phyloP scores from a whole-genome alignment of 2,888 invertebrate genomes.

The Phyllotreta striolata region DNA sequence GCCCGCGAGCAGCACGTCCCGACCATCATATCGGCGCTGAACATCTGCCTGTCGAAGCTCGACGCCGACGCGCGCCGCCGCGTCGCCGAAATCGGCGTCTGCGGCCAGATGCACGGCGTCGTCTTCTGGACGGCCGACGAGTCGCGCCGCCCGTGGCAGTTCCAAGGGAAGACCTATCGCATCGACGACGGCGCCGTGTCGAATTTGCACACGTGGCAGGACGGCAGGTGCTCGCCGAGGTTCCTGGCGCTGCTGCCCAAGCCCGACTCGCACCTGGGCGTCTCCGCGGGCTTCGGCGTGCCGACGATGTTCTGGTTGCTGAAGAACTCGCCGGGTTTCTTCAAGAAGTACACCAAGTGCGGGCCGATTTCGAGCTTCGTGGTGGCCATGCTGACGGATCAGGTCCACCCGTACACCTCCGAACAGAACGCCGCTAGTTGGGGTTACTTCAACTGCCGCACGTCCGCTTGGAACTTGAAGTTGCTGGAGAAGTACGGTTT shows the following conservation, averaged over 20 bases:
- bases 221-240: constrained; percentile 76
- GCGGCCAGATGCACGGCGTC: constrained; percentile 90
- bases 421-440: constrained; percentile 86
- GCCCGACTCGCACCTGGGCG: constrained; percentile 75
- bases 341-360: constrained; percentile 72
- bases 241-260: constrained; percentile 77
- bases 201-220: constrained; percentile 80
- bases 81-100: constrained; percentile 74
- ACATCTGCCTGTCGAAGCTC: constrained; percentile 76
- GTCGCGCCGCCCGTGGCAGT: constrained; percentile 65
- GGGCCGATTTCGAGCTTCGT: constrained; percentile 84
- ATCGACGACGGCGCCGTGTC: not conserved
- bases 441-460: constrained; percentile 80
- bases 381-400: constrained; percentile 77
- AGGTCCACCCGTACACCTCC: constrained; percentile 76
- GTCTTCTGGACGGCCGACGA: constrained; percentile 73
- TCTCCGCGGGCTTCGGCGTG: constrained; percentile 81
- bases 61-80: constrained; percentile 60
- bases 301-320: constrained; percentile 84
- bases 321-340: constrained; percentile 72
- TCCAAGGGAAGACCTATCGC: constrained; percentile 66
- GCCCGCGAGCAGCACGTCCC: constrained; percentile 84
- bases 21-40: constrained; percentile 79
- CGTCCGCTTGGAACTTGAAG: constrained; percentile 74
- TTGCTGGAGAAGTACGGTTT: constrained; percentile 48